These are phyloP conservation scores for Procambarus clarkii DNA, from an alignment of 1,140 invertebrate species.

Conservation along the genomic window DNA sequence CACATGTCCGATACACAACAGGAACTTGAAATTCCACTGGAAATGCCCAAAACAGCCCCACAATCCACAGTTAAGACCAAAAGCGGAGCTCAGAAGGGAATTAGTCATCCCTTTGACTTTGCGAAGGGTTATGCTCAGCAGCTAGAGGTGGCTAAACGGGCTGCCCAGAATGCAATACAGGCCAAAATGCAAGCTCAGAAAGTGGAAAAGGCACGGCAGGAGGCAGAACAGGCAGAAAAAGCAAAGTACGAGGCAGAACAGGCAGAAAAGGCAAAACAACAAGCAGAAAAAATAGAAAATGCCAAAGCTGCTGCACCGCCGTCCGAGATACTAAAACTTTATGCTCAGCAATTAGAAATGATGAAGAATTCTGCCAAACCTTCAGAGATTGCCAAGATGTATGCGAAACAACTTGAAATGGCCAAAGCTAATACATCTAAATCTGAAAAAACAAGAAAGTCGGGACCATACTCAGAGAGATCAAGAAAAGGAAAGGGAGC, in stretches of 20 bases:
- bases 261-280: slow-evolving; percentile 18
- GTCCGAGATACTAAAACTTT: slow-evolving; percentile 45
- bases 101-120: slow-evolving; percentile 37
- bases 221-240: slow-evolving; percentile 23
- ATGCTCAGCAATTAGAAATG: slow-evolving; percentile 44
- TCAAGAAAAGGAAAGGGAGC: neutral
- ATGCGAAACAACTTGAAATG: slow-evolving; percentile 4
- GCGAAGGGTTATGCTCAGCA: slow-evolving; percentile 45
- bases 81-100: neutral
- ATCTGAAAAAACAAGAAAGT: neutral
- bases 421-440: neutral
- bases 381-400: slow-evolving; percentile 5
- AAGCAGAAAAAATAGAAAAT: slow-evolving; percentile 15
- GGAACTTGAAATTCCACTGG: slow-evolving; percentile 25
- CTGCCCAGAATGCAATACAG: slow-evolving; percentile 33
- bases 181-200: slow-evolving; percentile 30
- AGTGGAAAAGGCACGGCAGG: slow-evolving; percentile 5
- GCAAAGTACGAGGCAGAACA: slow-evolving; percentile 13
- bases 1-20: slow-evolving; percentile 7
- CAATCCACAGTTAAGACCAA: slow-evolving; percentile 31
- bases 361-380: slow-evolving; percentile 33
- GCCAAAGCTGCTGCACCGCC: slow-evolving; percentile 16
- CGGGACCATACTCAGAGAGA: neutral
- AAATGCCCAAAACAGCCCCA: slow-evolving; percentile 49
- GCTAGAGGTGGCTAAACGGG: slow-evolving; percentile 43